phyloP scores from a whole-genome alignment of 2,113 vertebrate genomes.

The Psittacus erithacus region DNA sequence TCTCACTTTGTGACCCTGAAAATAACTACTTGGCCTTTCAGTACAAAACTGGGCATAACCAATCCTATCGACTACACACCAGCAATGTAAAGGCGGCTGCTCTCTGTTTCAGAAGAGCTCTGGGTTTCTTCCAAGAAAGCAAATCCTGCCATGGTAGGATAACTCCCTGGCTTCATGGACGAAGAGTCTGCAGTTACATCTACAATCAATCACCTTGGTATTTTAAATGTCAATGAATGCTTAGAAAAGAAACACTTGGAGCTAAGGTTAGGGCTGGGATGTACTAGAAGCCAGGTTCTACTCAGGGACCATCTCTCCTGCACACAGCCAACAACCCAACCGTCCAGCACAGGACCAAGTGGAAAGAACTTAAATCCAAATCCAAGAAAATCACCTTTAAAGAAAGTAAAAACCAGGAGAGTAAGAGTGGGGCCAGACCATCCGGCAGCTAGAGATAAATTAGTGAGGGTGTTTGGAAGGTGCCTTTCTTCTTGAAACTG shows the following conservation, averaged over 20 bases:
- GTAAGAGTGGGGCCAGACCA: background rate
- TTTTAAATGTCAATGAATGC: background rate
- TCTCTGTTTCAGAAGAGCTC: background rate
- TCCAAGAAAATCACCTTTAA: background rate
- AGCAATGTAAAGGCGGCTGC: background rate
- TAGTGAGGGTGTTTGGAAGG: background rate
- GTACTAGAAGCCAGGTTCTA: background rate
- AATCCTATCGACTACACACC: background rate
- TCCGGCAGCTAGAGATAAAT: background rate
- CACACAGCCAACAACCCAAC: background rate
- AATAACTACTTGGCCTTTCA: background rate
- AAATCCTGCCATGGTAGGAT: background rate
- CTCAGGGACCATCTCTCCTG: rapidly evolving
- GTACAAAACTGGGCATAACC: background rate
- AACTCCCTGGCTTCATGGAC: background rate
- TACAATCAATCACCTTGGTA: background rate
- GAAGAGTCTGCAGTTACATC: background rate
- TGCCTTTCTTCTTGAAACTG: background rate
- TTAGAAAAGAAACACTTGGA: background rate
- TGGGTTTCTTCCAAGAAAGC: background rate
- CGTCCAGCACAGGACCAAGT: background rate
- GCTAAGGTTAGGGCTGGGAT: background rate
- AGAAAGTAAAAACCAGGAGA: background rate
- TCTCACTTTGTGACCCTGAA: background rate
- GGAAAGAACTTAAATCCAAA: background rate